Base-by-base conservation (phyloP, 1,140 invertebrate genomes). In the Lasioglossum albipes region DNA sequence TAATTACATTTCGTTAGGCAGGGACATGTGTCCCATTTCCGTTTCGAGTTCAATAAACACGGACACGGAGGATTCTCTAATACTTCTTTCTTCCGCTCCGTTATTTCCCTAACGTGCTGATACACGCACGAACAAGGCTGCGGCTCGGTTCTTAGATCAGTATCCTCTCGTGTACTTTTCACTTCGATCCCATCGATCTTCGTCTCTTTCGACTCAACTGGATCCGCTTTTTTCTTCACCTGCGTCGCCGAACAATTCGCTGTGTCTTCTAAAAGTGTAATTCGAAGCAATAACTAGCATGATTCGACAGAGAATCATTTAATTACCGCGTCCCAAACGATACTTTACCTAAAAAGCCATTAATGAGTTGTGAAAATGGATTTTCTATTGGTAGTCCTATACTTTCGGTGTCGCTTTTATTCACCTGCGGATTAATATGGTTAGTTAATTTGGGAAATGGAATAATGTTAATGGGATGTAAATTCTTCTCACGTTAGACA, bases 101-200 rank as follows among this genome's bases (percentile, higher is more conserved):
- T 85, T 73, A 92, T 90, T 76, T 91, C 89, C 57, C 85, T 89
- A 6, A 88, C 89, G 12, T 91, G 91, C 69, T 91, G 81, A 68
- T 91, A 91, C 41, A 91, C 90, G 54, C 91, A 92, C 0, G 87
- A 81, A 83, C 91, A 92, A 18, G 89, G 88, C 12, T 89, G 86
- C 7, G 71, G 36, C 18, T 88, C 84, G 0, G 69, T 76, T n/a
- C 77, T 74, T 0, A 85, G 66, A 12, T 81, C 79, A 0, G n/a
- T 66, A 52, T 84, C 75, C 31, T 87, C 84, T 2, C 36, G 64
- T 20, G 22, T 20, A 9, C 66, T 76, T n/a, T 41, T 49, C 7
- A 64, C 20, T 69, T 71, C 68, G 49, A 66, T 54, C 54, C 74
- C 64, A 12, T 89, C 42, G 16, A 31, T 69, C 62, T 80, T 59